Percentiles rank a stretch among this genome's conserved stretches.
Evolutionary conservation across 2,888 invertebrate genomes (phyloP).

Genomic region (Platycnemis pennipes): DNA sequence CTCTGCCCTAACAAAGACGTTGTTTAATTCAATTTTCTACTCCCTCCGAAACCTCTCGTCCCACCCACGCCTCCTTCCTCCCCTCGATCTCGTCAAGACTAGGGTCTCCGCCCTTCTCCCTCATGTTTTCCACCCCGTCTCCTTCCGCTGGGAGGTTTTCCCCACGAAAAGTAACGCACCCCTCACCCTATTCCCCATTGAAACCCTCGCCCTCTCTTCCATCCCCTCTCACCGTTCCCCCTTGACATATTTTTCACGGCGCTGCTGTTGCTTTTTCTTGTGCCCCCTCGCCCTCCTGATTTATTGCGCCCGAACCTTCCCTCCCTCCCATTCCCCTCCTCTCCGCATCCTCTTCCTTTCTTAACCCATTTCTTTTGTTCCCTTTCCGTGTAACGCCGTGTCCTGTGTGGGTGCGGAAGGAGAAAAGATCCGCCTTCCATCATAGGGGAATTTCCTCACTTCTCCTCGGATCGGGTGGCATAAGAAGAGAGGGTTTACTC

Average conservation of each 20-base stretch:
- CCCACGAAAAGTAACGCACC: not conserved
- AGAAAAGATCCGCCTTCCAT: not conserved
- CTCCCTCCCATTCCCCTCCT: not conserved
- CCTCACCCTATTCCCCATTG: not conserved
- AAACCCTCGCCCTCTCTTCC: not conserved
- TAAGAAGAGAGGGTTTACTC: not conserved
- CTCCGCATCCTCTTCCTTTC: not conserved
- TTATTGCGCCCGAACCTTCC: not conserved
- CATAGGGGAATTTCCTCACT: not conserved
- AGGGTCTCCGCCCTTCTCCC: not conserved
- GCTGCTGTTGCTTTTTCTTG: not conserved
- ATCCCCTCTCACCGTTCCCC: not conserved
- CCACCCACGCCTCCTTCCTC: not conserved
- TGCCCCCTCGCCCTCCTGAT: not conserved
- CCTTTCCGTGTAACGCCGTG: not conserved
- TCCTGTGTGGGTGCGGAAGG: not conserved
- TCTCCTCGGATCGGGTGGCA: not conserved
- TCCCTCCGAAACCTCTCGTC: not conserved
- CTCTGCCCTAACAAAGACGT: not conserved
- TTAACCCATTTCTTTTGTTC: not conserved
- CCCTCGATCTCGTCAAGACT: too few species aligned
- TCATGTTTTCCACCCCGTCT: not conserved
- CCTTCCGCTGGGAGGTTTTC: not conserved
- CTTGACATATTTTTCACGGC: slow-evolving; percentile 2
- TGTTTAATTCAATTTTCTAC: not conserved